Conservation (phyloP, 2,797 vertebrate species). For the Macropodus opercularis region DNA sequence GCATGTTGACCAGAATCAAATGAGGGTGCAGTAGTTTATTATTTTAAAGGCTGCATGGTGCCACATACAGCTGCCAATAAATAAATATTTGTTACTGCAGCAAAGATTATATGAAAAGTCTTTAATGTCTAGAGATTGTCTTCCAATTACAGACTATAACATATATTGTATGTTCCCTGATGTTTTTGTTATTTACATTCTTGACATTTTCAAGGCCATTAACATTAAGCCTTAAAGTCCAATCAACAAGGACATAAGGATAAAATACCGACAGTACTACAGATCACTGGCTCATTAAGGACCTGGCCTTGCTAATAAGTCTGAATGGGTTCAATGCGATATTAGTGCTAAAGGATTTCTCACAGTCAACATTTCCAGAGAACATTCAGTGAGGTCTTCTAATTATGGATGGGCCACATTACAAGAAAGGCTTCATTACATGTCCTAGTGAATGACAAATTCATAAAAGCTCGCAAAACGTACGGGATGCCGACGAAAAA, state of each 20-base stretch:
- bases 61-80: slow-evolving; percentile 11
- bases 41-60: slow-evolving; percentile 6
- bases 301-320: slow-evolving; percentile 73
- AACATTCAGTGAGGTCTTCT: slow-evolving; percentile 66
- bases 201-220: slow-evolving; percentile 52
- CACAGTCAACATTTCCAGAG: slow-evolving; percentile 71
- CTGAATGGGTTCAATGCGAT: slow-evolving; percentile 73
- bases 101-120: slow-evolving; percentile 15
- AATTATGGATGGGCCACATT: slow-evolving; percentile 83
- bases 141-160: background rate
- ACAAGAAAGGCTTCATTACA: slow-evolving; percentile 77
- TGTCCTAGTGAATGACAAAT: slow-evolving; percentile 73
- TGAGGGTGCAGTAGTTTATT: slow-evolving; percentile 12
- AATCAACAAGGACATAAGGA: slow-evolving; percentile 61
- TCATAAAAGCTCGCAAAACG: slow-evolving; percentile 66
- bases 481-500: slow-evolving; percentile 66
- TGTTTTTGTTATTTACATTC: slow-evolving; percentile 20
- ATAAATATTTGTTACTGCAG: background rate
- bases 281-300: slow-evolving; percentile 70
- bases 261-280: slow-evolving; percentile 78
- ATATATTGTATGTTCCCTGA: slow-evolving; percentile 30
- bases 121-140: slow-evolving; percentile 5
- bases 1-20: slow-evolving; percentile 27
- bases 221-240: slow-evolving; percentile 39
- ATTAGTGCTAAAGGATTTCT: slow-evolving; percentile 78